Base-by-base conservation (phyloP, 2,113 vertebrate genomes). In the Chauna torquata region DNA sequence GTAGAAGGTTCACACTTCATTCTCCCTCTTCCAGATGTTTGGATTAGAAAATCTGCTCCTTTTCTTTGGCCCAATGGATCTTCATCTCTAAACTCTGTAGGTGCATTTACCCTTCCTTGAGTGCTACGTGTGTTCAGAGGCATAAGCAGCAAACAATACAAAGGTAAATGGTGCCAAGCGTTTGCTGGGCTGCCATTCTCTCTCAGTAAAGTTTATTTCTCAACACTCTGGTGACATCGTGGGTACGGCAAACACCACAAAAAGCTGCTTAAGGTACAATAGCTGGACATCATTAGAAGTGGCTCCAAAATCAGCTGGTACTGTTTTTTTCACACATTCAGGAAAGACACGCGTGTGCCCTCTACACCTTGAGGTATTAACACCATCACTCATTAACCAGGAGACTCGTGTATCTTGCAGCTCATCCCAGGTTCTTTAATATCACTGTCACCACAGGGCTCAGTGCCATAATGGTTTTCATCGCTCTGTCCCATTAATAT, bases 131-230 rank as follows among this genome's bases (percentile, higher is more conserved):
- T 54, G 55, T 5, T 65, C 34, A 16, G 34, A 34, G n/a, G 8
- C 16, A 30, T 25, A n/a, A 64, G 11, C 20, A 65, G 5, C 47
- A 19, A 49, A 13, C 13, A 9, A 4, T 1, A 16, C 3, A 23
- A 45, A 65, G 10, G 8, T 7, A 28, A 25, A 0, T 1, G 18
- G 50, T 6, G 13, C 5, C 6, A 24, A 50, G 34, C 47, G 4
- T 32, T 55, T 36, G 7, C 45, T 50, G 57, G 22, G 76, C 45
- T 84, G 68, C 28, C 3, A 0, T 55, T 49, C n/a, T 64, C 84
- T 66, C 6, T 18, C 1, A 4, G 8, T 24, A 17, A 12, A 3
- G 6, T 32, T 55, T 27, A 3, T 58, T 75, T 86, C 36, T 7
- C 44, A 36, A 36, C 27, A 44, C 24, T 40, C 38, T 30, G n/a